Conservation (phyloP, 2,888 invertebrate genomes). For the Zaprionus lineosus region DNA sequence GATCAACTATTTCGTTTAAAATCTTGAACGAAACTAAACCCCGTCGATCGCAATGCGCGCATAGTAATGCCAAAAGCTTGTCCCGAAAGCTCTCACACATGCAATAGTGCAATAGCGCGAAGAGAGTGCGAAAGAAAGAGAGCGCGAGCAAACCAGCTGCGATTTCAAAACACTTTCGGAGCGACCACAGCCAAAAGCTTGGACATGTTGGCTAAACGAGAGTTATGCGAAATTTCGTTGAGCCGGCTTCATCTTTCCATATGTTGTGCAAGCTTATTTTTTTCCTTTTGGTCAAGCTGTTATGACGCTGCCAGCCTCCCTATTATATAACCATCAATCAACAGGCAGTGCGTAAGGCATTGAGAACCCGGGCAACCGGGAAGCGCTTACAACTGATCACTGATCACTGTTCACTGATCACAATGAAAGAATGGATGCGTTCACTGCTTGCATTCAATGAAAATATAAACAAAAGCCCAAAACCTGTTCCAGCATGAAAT, state of each 20-base stretch:
- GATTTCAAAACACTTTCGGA: conserved; percentile 30
- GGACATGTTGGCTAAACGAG: conserved; percentile 24
- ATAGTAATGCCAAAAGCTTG: conserved; percentile 27
- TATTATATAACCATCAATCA: conserved; percentile 35
- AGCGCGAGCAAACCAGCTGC: background rate
- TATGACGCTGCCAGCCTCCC: conserved; percentile 22
- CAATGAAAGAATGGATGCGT: background rate
- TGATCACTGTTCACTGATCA: background rate
- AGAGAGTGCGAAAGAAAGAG: background rate
- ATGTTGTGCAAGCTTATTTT: conserved; percentile 49
- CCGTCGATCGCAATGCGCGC: conserved; percentile 6
- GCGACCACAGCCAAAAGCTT: conserved; percentile 15
- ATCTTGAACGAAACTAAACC: conserved; percentile 48
- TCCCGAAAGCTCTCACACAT: conserved; percentile 4
- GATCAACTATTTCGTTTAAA: conserved; percentile 41
- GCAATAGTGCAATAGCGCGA: conserved; percentile 5
- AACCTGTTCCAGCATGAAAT: conserved; percentile 60
- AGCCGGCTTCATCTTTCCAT: conserved; percentile 41
- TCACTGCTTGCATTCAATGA: background rate
- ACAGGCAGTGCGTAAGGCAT: conserved; percentile 22
- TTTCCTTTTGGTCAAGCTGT: conserved; percentile 23
- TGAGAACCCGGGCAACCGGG: conserved; percentile 16
- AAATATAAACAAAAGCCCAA: conserved; percentile 21
- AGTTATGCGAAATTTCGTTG: conserved; percentile 57
- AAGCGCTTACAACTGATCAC: background rate